These are phyloP conservation scores for Cheilosia grossa DNA, from an alignment of 2,888 invertebrate genomes.

Conservation along the genomic window DNA sequence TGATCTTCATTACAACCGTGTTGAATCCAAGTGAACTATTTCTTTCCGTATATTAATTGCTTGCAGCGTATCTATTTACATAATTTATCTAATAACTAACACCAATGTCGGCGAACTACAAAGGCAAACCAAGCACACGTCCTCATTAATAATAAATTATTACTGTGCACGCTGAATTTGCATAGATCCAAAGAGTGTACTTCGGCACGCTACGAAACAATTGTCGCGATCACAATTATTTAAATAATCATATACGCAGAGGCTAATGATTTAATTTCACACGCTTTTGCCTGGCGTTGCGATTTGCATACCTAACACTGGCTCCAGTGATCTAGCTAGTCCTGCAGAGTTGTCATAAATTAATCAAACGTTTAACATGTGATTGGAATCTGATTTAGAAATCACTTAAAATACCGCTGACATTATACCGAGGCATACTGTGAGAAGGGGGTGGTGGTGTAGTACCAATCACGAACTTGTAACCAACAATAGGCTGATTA, in stretches of 20 bases:
- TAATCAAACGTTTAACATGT: slow-evolving; percentile 60
- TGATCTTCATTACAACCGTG: not conserved
- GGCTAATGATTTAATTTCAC: slow-evolving; percentile 38
- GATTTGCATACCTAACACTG: slow-evolving; percentile 63
- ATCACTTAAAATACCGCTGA: slow-evolving; percentile 46
- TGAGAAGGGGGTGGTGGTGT: slow-evolving; percentile 5
- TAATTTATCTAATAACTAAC: slow-evolving; percentile 19
- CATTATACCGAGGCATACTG: not conserved
- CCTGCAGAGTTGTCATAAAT: slow-evolving; percentile 56
- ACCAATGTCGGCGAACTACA: slow-evolving; percentile 30
- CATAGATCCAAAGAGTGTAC: slow-evolving; percentile 3
- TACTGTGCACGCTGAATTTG: not conserved
- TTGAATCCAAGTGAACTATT: not conserved
- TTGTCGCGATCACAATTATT: slow-evolving; percentile 15
- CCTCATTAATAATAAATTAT: slow-evolving; percentile 46
- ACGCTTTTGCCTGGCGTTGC: slow-evolving; percentile 10
- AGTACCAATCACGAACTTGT: slow-evolving; percentile 19
- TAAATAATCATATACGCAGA: slow-evolving; percentile 19
- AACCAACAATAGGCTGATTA: slow-evolving; percentile 26
- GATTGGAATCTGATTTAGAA: slow-evolving; percentile 58
- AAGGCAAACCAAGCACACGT: slow-evolving; percentile 32
- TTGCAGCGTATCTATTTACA: slow-evolving; percentile 32
- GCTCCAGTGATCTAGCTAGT: slow-evolving; percentile 64
- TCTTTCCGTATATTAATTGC: not conserved
- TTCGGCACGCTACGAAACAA: slow-evolving; percentile 6